Base-by-base conservation (phyloP, 2,113 vertebrate species). In the Pelodiscus sinensis region DNA sequence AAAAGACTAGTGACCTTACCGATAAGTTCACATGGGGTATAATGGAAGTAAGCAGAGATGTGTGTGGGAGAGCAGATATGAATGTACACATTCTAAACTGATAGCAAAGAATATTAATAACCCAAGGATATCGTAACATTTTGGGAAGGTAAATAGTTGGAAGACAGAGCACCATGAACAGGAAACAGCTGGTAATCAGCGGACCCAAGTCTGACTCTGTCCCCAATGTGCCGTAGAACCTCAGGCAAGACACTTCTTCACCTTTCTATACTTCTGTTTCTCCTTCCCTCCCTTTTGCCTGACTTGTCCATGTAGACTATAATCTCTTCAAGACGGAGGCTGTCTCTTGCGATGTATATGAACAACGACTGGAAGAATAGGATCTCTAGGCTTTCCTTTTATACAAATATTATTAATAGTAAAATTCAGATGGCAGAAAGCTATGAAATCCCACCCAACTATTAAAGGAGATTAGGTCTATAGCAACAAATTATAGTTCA, bases 361-460 rank as follows among this genome's bases (percentile, higher is more conserved):
- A 44, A 77, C 22, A 25, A 25, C 25, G 11, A 44, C 35, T 44
- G 24, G 38, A 77, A 44, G 21, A 24, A 27, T 15, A 13, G 38
- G 73, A 38, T 27, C 73, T 50, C n/a, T 77, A 77, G 44, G 22
- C 38, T 44, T 12, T 77, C 2, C 8, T 73, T n/a, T 87, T 92
- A 55, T 55, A 79, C 19, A 87, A 79, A 85, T 27, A 38, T 3
- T 27, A 38, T 3, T 58, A 57, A 71, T 79, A 84, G 90, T 60
- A 82, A 93, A 94, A 87, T 51, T 87, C 82, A 24, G 38, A n/a
- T 7, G 2, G 13, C 35, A 82, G 18, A 73, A 87, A 44, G 44
- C 2, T 22, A 25, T 65, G 84, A 31, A 86, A 77, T 38, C 50
- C 79, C 14, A 81, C 1, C 65, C 57, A 78, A 31, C 2, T 44